Conservation (phyloP, 92 coral and sea anemone genomes). For the Ricordea florida region DNA sequence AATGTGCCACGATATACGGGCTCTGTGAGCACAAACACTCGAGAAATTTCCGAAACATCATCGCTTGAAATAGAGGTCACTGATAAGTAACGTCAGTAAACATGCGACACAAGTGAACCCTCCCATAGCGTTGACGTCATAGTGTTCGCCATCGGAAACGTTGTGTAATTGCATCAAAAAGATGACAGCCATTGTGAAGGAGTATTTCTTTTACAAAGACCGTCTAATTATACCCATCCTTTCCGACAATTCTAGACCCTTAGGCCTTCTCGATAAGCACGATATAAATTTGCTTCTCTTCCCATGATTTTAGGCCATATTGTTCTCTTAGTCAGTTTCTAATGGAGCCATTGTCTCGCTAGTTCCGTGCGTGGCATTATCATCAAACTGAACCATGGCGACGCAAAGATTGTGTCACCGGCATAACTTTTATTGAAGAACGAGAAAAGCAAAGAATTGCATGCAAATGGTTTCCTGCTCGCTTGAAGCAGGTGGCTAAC, state of each 20-base stretch:
- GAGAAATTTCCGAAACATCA: no score
- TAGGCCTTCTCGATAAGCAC: slow-evolving; percentile 12
- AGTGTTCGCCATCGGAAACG: slow-evolving; percentile 4
- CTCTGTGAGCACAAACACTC: no score
- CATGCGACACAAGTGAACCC: slow-evolving; percentile 7
- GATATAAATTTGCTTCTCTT: slow-evolving; percentile 4
- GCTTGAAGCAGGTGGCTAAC: slow-evolving; percentile 2
- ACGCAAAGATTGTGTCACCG: slow-evolving; percentile 11
- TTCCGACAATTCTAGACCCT: slow-evolving; percentile 6
- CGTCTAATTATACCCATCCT: slow-evolving; percentile 2
- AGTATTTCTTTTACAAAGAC: slow-evolving; percentile 1
- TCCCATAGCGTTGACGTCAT: background rate
- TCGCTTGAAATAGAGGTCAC: no score
- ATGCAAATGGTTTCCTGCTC: slow-evolving; percentile 4
- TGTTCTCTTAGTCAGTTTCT: background rate
- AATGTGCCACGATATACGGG: no score
- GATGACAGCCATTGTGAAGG: slow-evolving; percentile 2
- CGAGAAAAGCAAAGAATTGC: slow-evolving; percentile 3
- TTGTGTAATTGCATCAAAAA: background rate
- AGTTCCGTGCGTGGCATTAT: slow-evolving; percentile 23
- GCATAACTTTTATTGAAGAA: slow-evolving; percentile 15
- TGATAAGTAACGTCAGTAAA: background rate
- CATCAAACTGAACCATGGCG: background rate
- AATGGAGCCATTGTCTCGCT: background rate
- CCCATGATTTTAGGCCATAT: background rate